Conservation (phyloP, 2,888 invertebrate genomes). For the Diachrysia chrysitis region DNA sequence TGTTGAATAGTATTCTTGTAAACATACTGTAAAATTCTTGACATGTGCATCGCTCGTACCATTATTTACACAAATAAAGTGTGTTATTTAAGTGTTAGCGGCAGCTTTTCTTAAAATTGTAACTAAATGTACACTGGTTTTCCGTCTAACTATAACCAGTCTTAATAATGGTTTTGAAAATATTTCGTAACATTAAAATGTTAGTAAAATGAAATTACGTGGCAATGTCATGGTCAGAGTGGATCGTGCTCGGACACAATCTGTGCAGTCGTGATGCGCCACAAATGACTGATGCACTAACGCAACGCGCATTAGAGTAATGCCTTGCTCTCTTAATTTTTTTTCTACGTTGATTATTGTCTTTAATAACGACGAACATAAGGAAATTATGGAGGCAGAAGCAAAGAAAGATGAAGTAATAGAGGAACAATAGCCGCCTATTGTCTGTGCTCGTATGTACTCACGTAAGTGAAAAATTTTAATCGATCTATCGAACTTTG, state of each 20-base stretch:
- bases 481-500: slow-evolving; percentile 35
- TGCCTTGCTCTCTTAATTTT: slow-evolving; percentile 72
- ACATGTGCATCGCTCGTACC: slow-evolving; percentile 14
- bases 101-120: slow-evolving; percentile 6
- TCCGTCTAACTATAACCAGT: slow-evolving; percentile 26
- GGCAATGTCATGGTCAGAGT: slow-evolving; percentile 84
- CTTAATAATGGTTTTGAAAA: slow-evolving; percentile 24
- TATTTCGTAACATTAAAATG: slow-evolving; percentile 50
- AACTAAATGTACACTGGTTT: slow-evolving; percentile 16
- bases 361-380: slow-evolving; percentile 76
- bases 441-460: slow-evolving; percentile 51
- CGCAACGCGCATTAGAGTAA: slow-evolving; percentile 80
- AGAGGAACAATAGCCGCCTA: slow-evolving; percentile 47
- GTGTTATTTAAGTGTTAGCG: slow-evolving; percentile 10
- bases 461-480: slow-evolving; percentile 42
- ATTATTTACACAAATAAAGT: slow-evolving; percentile 5
- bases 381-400: slow-evolving; percentile 66
- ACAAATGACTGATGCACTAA: slow-evolving; percentile 76
- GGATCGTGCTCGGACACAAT: slow-evolving; percentile 73
- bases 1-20: slow-evolving; percentile 43
- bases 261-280: slow-evolving; percentile 79
- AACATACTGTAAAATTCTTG: slow-evolving; percentile 25
- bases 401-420: slow-evolving; percentile 64
- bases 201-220: slow-evolving; percentile 74
- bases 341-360: slow-evolving; percentile 76